Evolutionary conservation across 2,888 invertebrate genomes (phyloP).

Genomic region (Archips xylosteana): DNA sequence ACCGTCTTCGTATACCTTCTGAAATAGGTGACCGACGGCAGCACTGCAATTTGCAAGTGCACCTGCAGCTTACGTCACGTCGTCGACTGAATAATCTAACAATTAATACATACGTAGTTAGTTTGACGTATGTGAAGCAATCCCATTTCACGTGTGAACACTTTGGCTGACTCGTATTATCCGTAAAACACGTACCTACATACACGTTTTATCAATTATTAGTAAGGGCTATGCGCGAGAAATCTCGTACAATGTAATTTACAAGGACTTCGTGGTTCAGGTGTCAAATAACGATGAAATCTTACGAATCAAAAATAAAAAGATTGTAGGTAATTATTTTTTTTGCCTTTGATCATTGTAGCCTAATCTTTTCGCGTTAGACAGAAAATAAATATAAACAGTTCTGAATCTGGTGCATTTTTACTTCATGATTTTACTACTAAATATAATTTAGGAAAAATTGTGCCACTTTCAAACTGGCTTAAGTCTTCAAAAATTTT

Average conservation of each 20-base stretch:
- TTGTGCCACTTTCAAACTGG: no score
- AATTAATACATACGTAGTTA: conserved; percentile 17
- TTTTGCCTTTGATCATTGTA: no score
- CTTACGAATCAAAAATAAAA: background rate
- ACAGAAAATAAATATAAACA: no score
- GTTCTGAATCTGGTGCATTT: no score
- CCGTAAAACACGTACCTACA: background rate
- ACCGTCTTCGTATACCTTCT: background rate
- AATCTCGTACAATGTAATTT: background rate
- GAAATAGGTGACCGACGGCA: background rate
- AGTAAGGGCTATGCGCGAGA: background rate
- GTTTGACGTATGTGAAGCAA: conserved; percentile 8
- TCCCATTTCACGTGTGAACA: conserved; percentile 8
- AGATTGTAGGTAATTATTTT: no score
- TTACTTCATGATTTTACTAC: no score
- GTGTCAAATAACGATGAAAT: background rate
- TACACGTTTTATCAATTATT: background rate
- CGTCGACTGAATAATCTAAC: conserved; percentile 10
- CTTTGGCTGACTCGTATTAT: background rate
- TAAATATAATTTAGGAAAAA: no score
- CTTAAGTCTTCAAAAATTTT: no score
- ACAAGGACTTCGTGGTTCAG: background rate
- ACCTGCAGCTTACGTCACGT: conserved; percentile 16
- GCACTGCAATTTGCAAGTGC: conserved; percentile 21
- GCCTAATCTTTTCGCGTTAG: no score